Evolutionary conservation across 2,113 vertebrate species (phyloP).

Genomic region (Aleadryas rufinucha): DNA sequence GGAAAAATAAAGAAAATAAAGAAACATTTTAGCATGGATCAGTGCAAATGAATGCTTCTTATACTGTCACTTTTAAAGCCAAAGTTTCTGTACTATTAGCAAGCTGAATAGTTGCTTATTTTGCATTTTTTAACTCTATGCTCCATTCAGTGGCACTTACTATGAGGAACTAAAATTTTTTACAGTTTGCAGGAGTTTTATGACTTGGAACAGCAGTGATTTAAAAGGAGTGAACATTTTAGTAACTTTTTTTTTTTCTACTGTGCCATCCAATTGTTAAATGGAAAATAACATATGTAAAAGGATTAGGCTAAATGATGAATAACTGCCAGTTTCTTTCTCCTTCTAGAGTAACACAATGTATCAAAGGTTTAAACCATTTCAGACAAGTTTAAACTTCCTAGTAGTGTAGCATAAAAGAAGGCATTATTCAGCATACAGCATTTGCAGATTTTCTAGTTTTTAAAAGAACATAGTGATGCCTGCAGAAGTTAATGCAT

Average conservation of each 20-base stretch:
- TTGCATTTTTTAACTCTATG: conserved; percentile 1
- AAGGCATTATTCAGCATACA: not conserved
- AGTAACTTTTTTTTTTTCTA: not conserved
- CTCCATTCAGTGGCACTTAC: not conserved
- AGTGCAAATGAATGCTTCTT: not conserved
- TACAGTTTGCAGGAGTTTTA: conserved; percentile 43
- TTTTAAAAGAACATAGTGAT: not conserved
- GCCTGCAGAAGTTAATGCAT: not conserved
- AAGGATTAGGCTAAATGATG: conserved; percentile 10
- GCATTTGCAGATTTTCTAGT: not conserved
- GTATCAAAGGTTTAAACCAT: not conserved
- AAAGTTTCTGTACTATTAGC: not conserved
- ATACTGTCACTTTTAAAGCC: not conserved
- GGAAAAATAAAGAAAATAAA: not conserved
- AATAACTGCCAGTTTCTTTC: not conserved
- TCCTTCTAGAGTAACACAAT: not conserved
- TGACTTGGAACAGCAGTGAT: conserved; percentile 23
- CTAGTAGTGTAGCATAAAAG: not conserved
- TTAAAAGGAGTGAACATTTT: conserved; percentile 42
- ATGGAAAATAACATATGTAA: not conserved
- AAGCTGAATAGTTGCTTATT: conserved; percentile 22
- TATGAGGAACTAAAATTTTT: conserved; percentile 31
- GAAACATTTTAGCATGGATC: not conserved
- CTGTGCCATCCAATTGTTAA: not conserved
- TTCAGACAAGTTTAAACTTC: conserved; percentile 12